These are phyloP conservation scores for Montipora cactus DNA, from an alignment of 64 coral and sea anemone genomes.

Conservation along the genomic window DNA sequence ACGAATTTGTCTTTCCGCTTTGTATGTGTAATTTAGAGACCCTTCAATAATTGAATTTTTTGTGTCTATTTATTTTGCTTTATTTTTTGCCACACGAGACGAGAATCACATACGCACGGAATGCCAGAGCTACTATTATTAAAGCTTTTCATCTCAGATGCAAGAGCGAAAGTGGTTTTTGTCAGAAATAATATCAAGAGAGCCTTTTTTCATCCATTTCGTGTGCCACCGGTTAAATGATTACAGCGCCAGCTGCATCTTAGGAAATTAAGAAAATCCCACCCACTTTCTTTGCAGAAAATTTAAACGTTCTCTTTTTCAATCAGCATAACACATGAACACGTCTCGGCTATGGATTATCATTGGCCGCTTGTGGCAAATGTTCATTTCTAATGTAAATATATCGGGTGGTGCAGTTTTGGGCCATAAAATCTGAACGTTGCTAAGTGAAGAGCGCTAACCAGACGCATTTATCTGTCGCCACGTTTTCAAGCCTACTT, in stretches of 20 bases:
- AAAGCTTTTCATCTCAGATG: no score
- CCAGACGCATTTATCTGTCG: conserved; percentile 5
- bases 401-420: conserved; percentile 8
- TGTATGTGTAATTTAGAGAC: no score
- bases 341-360: not conserved
- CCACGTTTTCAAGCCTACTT: not conserved
- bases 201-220: not conserved
- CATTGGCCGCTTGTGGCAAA: conserved; percentile 17
- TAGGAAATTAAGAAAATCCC: not conserved
- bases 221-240: not conserved
- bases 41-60: no score
- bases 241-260: not conserved
- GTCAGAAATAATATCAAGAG: no score
- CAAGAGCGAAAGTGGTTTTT: no score
- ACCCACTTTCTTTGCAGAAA: not conserved
- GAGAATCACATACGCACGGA: no score
- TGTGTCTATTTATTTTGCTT: no score
- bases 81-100: no score
- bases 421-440: conserved; percentile 9
- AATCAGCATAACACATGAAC: conserved; percentile 24
- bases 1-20: no score
- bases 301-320: not conserved
- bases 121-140: no score
- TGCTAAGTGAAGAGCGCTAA: conserved; percentile 11
- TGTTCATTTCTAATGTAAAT: conserved; percentile 57